These are phyloP conservation scores for Cyclura pinguis DNA, from an alignment of 2,797 vertebrate genomes.

Conservation along the genomic window DNA sequence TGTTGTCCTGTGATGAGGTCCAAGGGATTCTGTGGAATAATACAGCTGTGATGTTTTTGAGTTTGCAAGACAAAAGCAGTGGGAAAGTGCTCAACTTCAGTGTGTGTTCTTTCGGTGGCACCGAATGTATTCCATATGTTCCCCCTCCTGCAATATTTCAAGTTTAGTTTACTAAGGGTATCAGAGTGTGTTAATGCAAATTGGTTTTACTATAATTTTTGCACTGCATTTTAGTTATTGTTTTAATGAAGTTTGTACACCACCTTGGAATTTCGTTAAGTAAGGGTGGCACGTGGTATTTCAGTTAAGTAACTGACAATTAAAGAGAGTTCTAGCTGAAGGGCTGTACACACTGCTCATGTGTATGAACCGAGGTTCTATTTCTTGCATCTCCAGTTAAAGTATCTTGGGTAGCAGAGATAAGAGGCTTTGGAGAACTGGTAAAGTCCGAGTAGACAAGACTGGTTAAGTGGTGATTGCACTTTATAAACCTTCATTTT, in stretches of 20 bases:
- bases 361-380: not conserved
- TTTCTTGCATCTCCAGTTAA: not conserved
- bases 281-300: not conserved
- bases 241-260: not conserved
- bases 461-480: not conserved
- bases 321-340: not conserved
- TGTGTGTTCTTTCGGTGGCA: not conserved
- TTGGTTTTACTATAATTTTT: not conserved
- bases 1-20: not conserved
- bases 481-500: conserved; percentile 40
- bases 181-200: not conserved
- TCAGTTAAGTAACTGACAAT: not conserved
- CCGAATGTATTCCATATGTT: not conserved
- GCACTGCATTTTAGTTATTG: not conserved
- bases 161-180: not conserved
- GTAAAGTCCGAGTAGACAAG: not conserved
- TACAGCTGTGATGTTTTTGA: not conserved
- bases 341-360: not conserved
- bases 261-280: not conserved
- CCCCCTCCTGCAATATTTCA: not conserved
- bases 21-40: conserved; percentile 17
- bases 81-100: not conserved
- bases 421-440: not conserved
- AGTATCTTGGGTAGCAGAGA: not conserved
- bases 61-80: not conserved